phyloP scores from a whole-genome alignment of 2,113 vertebrate species.

The Acrocephalus kingi region DNA sequence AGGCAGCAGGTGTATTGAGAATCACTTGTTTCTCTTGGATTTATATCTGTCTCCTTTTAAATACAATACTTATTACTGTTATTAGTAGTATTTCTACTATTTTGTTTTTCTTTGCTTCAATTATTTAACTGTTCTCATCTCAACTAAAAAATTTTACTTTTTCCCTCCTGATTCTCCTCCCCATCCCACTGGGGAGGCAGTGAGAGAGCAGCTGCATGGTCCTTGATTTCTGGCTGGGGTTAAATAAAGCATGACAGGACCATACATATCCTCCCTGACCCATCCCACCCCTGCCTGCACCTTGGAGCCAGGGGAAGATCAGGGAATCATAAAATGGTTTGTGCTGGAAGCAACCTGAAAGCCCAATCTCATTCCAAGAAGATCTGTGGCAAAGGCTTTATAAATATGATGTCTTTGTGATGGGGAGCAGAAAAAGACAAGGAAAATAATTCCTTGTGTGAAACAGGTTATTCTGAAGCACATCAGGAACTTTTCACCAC shows the following conservation, averaged over 20 bases:
- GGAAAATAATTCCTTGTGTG: background rate
- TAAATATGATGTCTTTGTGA: background rate
- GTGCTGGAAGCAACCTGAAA: background rate
- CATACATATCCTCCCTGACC: background rate
- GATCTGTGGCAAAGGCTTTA: background rate
- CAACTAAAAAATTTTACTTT: background rate
- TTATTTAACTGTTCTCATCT: background rate
- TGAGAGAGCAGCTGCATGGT: background rate
- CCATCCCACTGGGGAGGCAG: background rate
- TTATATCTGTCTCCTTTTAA: background rate
- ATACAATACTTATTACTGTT: background rate
- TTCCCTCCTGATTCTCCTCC: background rate
- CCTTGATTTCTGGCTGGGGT: background rate
- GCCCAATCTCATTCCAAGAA: background rate
- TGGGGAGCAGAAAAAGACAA: background rate
- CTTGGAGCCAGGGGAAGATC: background rate
- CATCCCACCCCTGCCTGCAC: background rate
- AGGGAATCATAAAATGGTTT: background rate
- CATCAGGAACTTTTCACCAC: background rate
- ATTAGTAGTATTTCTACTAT: background rate
- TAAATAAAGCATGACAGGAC: background rate
- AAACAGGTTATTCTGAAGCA: background rate
- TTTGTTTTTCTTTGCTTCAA: background rate
- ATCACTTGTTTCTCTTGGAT: background rate
- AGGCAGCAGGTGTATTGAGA: background rate